Percentiles rank a stretch among this genome's conserved stretches.
Evolutionary conservation across 2,797 vertebrate species (phyloP).

Genomic region (Enteromius fasciolatus): DNA sequence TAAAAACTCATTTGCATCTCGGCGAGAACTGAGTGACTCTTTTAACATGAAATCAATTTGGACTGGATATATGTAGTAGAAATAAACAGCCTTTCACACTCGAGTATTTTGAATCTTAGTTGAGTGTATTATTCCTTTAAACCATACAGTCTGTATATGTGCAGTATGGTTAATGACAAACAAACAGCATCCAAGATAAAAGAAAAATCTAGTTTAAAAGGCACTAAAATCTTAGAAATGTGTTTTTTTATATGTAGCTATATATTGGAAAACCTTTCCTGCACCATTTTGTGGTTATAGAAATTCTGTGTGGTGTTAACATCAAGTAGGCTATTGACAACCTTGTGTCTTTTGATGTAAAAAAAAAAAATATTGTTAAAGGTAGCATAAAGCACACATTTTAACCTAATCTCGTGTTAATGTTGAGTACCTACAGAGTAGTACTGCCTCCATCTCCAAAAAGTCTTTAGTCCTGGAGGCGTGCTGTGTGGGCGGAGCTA

Average conservation of each 20-base stretch:
- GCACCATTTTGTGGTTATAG: background rate
- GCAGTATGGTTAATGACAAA: background rate
- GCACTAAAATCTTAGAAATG: background rate
- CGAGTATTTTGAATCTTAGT: background rate
- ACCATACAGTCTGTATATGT: background rate
- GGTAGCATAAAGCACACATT: too few species aligned
- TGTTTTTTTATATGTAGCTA: background rate
- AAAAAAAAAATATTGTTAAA: background rate
- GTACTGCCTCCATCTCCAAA: too few species aligned
- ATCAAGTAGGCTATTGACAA: background rate
- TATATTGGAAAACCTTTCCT: background rate
- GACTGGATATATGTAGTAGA: slow-evolving; percentile 13
- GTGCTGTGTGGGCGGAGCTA: too few species aligned
- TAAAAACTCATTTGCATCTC: slow-evolving; percentile 31
- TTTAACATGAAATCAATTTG: slow-evolving; percentile 37
- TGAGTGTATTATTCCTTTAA: background rate
- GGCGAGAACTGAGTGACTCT: background rate
- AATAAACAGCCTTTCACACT: slow-evolving; percentile 22
- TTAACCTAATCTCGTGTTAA: too few species aligned
- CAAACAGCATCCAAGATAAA: background rate
- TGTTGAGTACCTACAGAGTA: too few species aligned
- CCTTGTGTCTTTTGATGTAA: background rate
- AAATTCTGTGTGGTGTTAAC: background rate
- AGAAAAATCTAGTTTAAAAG: background rate
- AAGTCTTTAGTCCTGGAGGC: too few species aligned